Evolutionary conservation across 2,113 vertebrate genomes (phyloP).

Genomic region (Dinomys branickii): DNA sequence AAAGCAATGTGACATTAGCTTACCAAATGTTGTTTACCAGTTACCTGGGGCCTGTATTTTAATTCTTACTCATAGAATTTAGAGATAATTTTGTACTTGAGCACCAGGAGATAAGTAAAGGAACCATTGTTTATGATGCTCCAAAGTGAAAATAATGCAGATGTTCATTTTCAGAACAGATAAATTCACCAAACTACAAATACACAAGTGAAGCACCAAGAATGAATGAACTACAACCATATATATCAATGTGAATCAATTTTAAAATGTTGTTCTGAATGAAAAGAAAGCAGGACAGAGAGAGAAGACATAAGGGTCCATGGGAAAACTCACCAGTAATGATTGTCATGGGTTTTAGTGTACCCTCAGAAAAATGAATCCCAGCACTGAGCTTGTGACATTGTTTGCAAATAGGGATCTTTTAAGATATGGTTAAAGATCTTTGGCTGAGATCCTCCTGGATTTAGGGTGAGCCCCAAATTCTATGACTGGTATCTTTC

Average conservation of each 20-base stretch:
- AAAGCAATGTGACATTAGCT: constrained; percentile 1
- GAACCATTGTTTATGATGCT: neutral
- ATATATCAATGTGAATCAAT: neutral
- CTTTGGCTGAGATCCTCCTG: constrained; percentile 2
- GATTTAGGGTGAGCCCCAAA: neutral
- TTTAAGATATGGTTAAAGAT: neutral
- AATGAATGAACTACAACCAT: neutral
- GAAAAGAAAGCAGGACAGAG: neutral
- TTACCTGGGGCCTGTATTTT: neutral
- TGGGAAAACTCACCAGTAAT: neutral
- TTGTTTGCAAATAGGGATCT: neutral
- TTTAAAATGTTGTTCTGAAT: neutral
- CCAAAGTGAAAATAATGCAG: neutral
- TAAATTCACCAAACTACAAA: neutral
- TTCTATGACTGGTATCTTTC: neutral
- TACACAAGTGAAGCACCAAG: neutral
- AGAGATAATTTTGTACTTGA: neutral
- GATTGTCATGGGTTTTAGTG: neutral
- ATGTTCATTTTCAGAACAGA: neutral
- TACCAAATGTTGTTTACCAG: neutral
- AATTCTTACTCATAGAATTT: neutral
- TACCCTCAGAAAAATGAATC: neutral
- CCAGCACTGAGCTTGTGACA: neutral
- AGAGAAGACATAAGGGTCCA: neutral
- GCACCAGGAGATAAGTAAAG: neutral